Evolutionary conservation across 2,797 vertebrate species (phyloP).

Genomic region (Menidia menidia): DNA sequence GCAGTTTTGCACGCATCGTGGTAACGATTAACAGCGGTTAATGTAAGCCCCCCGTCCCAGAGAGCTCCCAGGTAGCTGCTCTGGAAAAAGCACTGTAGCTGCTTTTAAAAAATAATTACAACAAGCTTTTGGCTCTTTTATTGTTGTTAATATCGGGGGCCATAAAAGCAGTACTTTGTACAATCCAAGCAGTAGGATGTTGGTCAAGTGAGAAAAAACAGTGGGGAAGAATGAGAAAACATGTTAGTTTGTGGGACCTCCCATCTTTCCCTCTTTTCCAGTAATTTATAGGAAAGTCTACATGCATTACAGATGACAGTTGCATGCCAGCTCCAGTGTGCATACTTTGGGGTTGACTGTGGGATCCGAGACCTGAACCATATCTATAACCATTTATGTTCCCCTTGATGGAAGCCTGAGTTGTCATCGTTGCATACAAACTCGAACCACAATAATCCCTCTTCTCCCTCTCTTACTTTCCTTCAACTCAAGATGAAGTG

Average conservation of each 20-base stretch:
- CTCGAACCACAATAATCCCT: conserved; percentile 56
- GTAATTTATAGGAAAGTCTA: conserved; percentile 12
- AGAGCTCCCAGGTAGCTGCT: conserved; percentile 37
- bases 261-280: conserved; percentile 14
- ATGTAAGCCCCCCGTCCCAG: conserved; percentile 47
- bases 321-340: conserved; percentile 16
- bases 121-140: conserved; percentile 48
- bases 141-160: conserved; percentile 61
- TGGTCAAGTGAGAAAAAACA: conserved; percentile 23
- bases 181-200: conserved; percentile 28
- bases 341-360: conserved; percentile 14
- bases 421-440: conserved; percentile 56
- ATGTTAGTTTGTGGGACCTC: conserved; percentile 6
- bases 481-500: conserved; percentile 67
- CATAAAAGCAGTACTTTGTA: conserved; percentile 49
- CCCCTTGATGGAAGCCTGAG: conserved; percentile 37
- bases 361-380: conserved; percentile 37
- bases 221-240: conserved; percentile 21
- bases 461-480: conserved; percentile 39
- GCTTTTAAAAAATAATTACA: conserved; percentile 73
- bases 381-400: conserved; percentile 30
- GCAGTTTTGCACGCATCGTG: conserved; percentile 62
- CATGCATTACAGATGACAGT: neutral
- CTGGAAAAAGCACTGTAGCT: conserved; percentile 48
- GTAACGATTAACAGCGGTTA: conserved; percentile 63